Evolutionary conservation across 2,888 invertebrate species (phyloP).

Genomic region (Drosophila recens): DNA sequence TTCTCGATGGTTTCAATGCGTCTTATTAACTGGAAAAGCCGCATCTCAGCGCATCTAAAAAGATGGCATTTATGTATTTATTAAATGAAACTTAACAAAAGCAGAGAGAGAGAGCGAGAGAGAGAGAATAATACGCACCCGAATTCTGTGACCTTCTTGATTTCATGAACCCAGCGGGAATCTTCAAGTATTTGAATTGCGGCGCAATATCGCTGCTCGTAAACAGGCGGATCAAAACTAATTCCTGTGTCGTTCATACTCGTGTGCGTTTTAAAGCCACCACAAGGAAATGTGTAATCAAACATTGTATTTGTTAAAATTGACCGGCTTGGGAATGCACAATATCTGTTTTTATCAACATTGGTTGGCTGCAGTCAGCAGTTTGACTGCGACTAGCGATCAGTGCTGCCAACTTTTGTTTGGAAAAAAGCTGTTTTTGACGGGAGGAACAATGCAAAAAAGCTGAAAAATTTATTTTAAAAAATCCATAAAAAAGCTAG

Average conservation of each 20-base stretch:
- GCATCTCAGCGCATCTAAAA: conserved; percentile 92
- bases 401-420: too few relatives aligned
- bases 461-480: too few relatives aligned
- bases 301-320: conserved; percentile 68
- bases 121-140: conserved; percentile 34
- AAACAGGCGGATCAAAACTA: conserved; percentile 91
- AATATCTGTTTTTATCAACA: background rate
- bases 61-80: background rate
- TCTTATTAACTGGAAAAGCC: conserved; percentile 90
- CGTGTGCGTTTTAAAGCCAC: conserved; percentile 72
- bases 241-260: conserved; percentile 87
- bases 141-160: conserved; percentile 87
- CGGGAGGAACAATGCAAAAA: too few relatives aligned
- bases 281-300: conserved; percentile 85
- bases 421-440: too few relatives aligned
- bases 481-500: too few relatives aligned
- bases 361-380: too few relatives aligned
- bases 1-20: conserved; percentile 87
- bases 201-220: conserved; percentile 89
- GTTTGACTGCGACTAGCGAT: too few relatives aligned
- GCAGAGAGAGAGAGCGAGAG: background rate
- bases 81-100: background rate
- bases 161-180: conserved; percentile 87
- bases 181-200: conserved; percentile 88
- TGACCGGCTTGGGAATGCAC: background rate